Base-by-base conservation (phyloP, 2,797 vertebrate species). In the Parotocinclus haroldoi region DNA sequence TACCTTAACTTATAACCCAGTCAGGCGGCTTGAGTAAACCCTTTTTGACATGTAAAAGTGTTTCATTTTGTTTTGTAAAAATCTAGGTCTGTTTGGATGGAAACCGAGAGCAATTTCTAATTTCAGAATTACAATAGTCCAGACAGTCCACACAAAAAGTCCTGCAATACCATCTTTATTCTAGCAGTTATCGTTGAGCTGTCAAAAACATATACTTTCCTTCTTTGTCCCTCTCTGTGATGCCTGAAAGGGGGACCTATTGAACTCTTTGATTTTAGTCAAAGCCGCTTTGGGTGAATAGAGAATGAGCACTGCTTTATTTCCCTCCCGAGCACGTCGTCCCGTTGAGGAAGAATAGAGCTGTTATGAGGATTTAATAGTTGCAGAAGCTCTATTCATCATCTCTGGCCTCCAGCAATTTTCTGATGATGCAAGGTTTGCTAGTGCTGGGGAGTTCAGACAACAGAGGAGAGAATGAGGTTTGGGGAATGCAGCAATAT, bases 361-460 rank as follows among this genome's bases (percentile, higher is more conserved):
- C 63, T 69, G 58, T 71, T 65, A 63, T 73, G 69, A 44, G 50
- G 56, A 75, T 64, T 76, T 75, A 79, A 73, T 79, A 75, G 76
- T 72, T 69, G 16, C 61, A 58, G 16, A 44, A 19, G 63, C 62
- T 46, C 67, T 75, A 73, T 81, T 79, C 69, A 79, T 76, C 71
- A 79, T 75, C 38, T 38, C 48, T 51, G 51, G 74, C 78, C 75
- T 78, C 69, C 74, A 67, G 77, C 68, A 7, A 18, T 70, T 66
- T 67, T 39, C 37, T 73, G 71, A 75, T 69, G 72, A 62, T 56
- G 64, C 45, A 52, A 62, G 59, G 58, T 54, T 57, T 68, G 51
- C 55, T 46, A 14, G 9, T 50, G 48, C 45, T 16, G 40, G 40
- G 40, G 44, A 63, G 49, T 58, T 68, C 61, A 60, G 62, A n/a